Conservation (phyloP, 2,113 vertebrate genomes). For the Ctenodactylus gundi region DNA sequence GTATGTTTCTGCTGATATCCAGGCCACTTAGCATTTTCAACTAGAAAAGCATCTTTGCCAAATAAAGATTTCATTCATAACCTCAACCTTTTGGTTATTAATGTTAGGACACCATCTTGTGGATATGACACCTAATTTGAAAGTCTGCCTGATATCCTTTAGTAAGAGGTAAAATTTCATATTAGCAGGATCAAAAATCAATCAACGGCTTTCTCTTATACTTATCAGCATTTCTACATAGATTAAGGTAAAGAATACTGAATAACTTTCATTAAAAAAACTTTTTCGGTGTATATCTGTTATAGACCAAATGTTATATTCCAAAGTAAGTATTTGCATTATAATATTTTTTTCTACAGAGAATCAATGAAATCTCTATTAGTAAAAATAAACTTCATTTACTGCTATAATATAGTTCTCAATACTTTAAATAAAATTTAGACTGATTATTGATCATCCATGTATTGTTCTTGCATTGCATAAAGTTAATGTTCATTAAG, state of each 20-base stretch:
- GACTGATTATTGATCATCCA: neutral
- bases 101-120: conserved; percentile 84
- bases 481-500: neutral
- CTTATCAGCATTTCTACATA: neutral
- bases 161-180: neutral
- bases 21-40: conserved; percentile 56
- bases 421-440: neutral
- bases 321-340: neutral
- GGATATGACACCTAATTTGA: conserved; percentile 56
- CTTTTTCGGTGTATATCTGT: neutral
- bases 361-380: neutral
- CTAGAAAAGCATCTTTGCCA: conserved; percentile 27
- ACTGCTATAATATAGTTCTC: neutral
- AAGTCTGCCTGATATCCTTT: conserved; percentile 14
- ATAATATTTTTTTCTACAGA: too few relatives aligned
- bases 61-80: neutral
- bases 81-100: conserved; percentile 52
- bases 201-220: neutral
- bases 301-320: neutral
- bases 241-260: neutral
- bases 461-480: neutral
- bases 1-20: neutral
- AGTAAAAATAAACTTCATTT: neutral
- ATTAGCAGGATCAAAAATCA: neutral
- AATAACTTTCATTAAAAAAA: conserved; percentile 35